Evolutionary conservation across 2,113 vertebrate genomes (phyloP).

Genomic region (Vireo altiloquus): DNA sequence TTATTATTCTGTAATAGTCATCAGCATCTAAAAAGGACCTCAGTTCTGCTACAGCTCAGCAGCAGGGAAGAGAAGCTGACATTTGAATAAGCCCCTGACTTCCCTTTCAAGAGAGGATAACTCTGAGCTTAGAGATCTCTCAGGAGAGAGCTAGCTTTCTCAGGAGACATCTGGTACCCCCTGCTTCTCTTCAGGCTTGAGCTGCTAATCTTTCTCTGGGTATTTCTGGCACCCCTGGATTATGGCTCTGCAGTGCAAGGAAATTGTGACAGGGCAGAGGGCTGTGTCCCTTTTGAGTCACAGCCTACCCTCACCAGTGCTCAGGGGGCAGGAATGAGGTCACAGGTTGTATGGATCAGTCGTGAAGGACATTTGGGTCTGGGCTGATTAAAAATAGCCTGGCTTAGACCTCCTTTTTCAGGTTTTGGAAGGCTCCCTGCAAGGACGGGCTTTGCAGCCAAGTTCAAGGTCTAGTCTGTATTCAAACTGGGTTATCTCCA

Average conservation of each 20-base stretch:
- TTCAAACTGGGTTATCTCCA: constrained; percentile 32
- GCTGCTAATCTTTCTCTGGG: neutral
- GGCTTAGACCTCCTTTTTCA: constrained; percentile 22
- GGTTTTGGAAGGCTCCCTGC: neutral
- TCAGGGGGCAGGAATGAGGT: neutral
- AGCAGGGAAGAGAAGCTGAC: neutral
- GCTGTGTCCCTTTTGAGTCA: neutral
- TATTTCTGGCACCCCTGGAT: constrained; percentile 24
- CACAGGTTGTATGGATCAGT: neutral
- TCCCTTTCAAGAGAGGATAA: neutral
- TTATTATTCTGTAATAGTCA: constrained; percentile 28
- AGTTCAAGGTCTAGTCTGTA: constrained; percentile 45
- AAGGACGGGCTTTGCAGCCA: constrained; percentile 7
- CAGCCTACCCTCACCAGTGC: neutral
- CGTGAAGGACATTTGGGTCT: neutral
- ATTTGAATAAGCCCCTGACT: neutral
- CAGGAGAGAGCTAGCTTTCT: constrained; percentile 5
- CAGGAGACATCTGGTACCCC: constrained; percentile 24
- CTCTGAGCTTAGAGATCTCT: neutral
- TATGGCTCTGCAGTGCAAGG: neutral
- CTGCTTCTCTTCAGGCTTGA: neutral
- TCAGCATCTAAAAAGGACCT: constrained; percentile 20
- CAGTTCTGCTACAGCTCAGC: neutral
- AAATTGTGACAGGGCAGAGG: neutral
- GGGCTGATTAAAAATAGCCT: constrained; percentile 33